Conservation (phyloP, 1,140 invertebrate species). For the Caenorhabditis latens region DNA sequence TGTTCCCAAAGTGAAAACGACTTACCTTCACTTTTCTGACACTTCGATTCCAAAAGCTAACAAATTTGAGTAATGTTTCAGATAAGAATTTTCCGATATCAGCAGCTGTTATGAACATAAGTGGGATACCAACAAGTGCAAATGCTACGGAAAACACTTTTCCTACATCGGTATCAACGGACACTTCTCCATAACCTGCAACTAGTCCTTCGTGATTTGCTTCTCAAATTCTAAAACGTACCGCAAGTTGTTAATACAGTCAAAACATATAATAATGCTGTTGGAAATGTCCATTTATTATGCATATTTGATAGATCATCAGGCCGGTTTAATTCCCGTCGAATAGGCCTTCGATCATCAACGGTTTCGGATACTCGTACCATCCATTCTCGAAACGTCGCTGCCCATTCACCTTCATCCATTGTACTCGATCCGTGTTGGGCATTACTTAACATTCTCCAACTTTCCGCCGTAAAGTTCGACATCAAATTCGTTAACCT, state of each 20-base stretch:
- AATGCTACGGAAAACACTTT: conserved; percentile 78
- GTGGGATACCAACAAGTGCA: conserved; percentile 77
- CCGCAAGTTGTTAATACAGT: conserved; percentile 77
- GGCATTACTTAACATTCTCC: conserved; percentile 73
- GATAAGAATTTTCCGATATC: conserved; percentile 78
- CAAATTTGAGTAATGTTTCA: conserved; percentile 76
- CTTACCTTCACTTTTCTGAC: conserved; percentile 71
- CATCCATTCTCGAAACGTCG: conserved; percentile 76
- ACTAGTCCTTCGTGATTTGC: no score
- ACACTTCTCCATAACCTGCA: conserved; percentile 78
- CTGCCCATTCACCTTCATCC: conserved; percentile 73
- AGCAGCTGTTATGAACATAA: conserved; percentile 78
- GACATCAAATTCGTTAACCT: conserved; percentile 75
- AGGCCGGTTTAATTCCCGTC: conserved; percentile 72
- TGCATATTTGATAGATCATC: conserved; percentile 76
- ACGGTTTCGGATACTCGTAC: conserved; percentile 73
- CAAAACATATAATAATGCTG: conserved; percentile 75
- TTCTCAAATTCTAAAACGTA: conserved; percentile 60
- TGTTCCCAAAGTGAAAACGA: neutral
- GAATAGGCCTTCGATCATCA: conserved; percentile 75
- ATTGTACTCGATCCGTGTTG: conserved; percentile 72
- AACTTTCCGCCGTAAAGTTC: conserved; percentile 77
- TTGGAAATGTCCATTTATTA: conserved; percentile 78
- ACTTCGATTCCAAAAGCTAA: conserved; percentile 75
- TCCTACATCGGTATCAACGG: conserved; percentile 77